Evolutionary conservation across 2,797 vertebrate species (phyloP).

Genomic region (Apogon hyalosoma): DNA sequence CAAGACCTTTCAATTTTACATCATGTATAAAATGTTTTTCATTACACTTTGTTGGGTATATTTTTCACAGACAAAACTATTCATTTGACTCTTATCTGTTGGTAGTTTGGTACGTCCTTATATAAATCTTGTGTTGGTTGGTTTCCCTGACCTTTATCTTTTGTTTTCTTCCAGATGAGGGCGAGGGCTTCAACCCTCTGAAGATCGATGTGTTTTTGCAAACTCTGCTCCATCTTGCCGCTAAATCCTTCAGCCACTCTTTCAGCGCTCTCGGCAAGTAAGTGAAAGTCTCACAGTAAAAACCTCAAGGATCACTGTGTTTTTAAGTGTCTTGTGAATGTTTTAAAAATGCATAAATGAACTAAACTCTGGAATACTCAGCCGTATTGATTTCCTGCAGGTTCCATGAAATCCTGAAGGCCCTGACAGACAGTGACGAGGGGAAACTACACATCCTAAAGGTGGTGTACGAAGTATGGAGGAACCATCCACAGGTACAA

Average conservation of each 20-base stretch:
- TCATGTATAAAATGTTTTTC: no score
- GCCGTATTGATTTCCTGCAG: slow-evolving; percentile 69
- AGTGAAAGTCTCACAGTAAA: slow-evolving; percentile 62
- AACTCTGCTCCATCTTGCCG: slow-evolving; percentile 94
- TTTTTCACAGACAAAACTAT: no score
- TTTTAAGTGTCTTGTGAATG: no score
- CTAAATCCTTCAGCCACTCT: slow-evolving; percentile 98
- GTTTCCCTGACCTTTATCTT: neutral
- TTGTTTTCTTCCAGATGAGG: slow-evolving; percentile 87
- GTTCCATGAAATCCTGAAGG: slow-evolving; percentile 97
- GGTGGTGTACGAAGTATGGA: slow-evolving; percentile 95
- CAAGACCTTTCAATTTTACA: no score
- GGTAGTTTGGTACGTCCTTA: no score
- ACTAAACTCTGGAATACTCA: neutral
- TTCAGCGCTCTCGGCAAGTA: slow-evolving; percentile 98
- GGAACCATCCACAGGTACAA: slow-evolving; percentile 94
- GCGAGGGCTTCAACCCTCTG: slow-evolving; percentile 94
- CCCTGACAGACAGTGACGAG: slow-evolving; percentile 92
- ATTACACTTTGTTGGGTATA: no score
- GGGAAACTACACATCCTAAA: slow-evolving; percentile 95
- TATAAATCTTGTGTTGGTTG: neutral
- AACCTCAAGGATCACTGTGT: neutral
- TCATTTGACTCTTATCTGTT: neutral
- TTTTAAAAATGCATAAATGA: neutral
- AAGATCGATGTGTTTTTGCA: slow-evolving; percentile 98